Conservation (phyloP, 2,888 invertebrate genomes). For the Melieria omissa region DNA sequence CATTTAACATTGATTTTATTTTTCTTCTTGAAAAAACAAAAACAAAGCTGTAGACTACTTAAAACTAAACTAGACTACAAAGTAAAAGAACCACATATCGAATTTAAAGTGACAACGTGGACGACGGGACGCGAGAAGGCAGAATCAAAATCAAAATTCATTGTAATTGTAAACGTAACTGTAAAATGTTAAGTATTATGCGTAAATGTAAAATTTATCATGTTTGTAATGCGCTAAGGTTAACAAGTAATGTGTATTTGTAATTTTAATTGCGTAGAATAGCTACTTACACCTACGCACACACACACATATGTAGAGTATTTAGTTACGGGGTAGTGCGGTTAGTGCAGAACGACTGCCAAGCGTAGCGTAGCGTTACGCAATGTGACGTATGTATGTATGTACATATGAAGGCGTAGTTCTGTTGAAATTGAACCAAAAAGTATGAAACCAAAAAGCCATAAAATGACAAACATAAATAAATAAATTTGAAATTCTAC, state of each 20-base stretch:
- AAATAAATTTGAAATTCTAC: no score
- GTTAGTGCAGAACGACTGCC: no score
- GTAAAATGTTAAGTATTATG: slow-evolving; percentile 1
- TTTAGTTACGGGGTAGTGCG: neutral
- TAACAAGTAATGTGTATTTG: neutral
- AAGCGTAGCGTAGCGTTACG: no score
- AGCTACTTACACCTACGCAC: slow-evolving; percentile 1
- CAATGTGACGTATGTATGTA: no score
- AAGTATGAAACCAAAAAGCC: no score
- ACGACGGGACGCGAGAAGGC: neutral
- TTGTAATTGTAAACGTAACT: slow-evolving; percentile 16
- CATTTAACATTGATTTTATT: slow-evolving; percentile 1
- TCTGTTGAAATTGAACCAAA: no score
- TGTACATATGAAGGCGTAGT: no score
- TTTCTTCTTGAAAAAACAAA: neutral
- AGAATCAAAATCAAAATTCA: slow-evolving; percentile 35
- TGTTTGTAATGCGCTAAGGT: neutral
- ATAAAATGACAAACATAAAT: no score
- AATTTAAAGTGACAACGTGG: slow-evolving; percentile 59
- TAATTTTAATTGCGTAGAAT: neutral
- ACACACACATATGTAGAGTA: neutral
- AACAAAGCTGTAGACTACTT: no score
- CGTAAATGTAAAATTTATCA: neutral
- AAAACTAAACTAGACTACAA: slow-evolving; percentile 3
- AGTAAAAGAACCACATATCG: slow-evolving; percentile 57